Evolutionary conservation across 2,797 vertebrate genomes (phyloP).

Genomic region (Sternotherus odoratus): DNA sequence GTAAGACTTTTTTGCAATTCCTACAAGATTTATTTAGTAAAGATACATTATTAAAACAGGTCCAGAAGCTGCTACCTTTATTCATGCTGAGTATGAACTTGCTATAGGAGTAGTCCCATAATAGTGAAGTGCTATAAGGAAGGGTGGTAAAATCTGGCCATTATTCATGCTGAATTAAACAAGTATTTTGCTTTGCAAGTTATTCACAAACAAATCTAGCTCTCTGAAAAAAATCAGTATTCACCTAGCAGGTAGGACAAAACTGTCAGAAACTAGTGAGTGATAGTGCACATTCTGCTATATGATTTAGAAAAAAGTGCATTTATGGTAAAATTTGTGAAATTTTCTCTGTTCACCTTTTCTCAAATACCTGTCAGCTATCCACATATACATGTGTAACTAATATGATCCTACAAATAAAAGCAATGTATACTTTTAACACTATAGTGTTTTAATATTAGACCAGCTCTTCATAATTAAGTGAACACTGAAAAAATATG

Average conservation of each 20-base stretch:
- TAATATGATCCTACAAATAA: constrained; percentile 26
- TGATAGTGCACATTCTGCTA: constrained; percentile 76
- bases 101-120: neutral
- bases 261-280: constrained; percentile 75
- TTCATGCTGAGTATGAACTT: neutral
- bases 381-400: constrained; percentile 11
- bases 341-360: constrained; percentile 51
- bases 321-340: constrained; percentile 66
- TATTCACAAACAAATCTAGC: constrained; percentile 76
- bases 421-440: neutral
- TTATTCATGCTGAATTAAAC: constrained; percentile 74
- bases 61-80: neutral
- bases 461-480: neutral
- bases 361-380: constrained; percentile 55
- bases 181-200: constrained; percentile 50
- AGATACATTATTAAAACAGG: neutral
- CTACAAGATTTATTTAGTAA: neutral
- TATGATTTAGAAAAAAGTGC: constrained; percentile 72
- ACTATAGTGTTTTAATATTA: neutral
- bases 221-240: constrained; percentile 73
- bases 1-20: constrained; percentile 17
- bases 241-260: constrained; percentile 77
- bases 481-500: neutral
- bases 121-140: neutral
- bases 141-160: constrained; percentile 67